Conservation (phyloP, 2,797 vertebrate species). For the Protonibea diacanthus region DNA sequence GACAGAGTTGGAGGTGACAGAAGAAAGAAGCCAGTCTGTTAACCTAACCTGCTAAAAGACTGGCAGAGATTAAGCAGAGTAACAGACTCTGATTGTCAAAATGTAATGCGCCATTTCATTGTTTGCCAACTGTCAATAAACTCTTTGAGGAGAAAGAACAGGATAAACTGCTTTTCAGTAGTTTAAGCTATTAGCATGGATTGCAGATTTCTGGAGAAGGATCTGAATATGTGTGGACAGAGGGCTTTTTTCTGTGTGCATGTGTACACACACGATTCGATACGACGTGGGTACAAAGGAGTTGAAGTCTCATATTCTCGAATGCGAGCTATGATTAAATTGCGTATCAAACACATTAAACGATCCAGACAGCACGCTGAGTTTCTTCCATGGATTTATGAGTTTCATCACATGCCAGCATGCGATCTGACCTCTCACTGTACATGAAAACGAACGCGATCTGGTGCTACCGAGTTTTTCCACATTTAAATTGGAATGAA, state of each 20-base stretch:
- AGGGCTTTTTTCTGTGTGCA: background rate
- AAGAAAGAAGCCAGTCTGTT: background rate
- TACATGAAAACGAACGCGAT: conserved; percentile 50
- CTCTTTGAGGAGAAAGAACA: background rate
- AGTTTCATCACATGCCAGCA: conserved; percentile 43
- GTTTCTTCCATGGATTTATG: conserved; percentile 24
- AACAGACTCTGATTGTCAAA: background rate
- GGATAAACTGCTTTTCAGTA: background rate
- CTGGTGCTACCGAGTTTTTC: conserved; percentile 62
- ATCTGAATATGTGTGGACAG: background rate
- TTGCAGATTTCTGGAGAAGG: background rate
- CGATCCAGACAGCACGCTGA: conserved; percentile 3
- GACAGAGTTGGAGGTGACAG: background rate
- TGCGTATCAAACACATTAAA: conserved; percentile 40
- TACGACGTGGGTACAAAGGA: background rate
- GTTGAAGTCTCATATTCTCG: conserved; percentile 23
- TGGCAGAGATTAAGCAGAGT: background rate
- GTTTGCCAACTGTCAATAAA: background rate
- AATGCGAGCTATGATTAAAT: conserved; percentile 36
- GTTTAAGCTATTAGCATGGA: background rate
- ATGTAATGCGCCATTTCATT: background rate
- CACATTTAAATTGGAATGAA: conserved; percentile 69
- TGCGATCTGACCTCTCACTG: conserved; percentile 36
- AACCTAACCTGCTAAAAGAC: background rate
- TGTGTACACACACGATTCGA: background rate